Evolutionary conservation across 2,797 vertebrate genomes (phyloP), one percentile per base, ranked within the genome.

Genomic region (Chloroceryle amazona): DNA sequence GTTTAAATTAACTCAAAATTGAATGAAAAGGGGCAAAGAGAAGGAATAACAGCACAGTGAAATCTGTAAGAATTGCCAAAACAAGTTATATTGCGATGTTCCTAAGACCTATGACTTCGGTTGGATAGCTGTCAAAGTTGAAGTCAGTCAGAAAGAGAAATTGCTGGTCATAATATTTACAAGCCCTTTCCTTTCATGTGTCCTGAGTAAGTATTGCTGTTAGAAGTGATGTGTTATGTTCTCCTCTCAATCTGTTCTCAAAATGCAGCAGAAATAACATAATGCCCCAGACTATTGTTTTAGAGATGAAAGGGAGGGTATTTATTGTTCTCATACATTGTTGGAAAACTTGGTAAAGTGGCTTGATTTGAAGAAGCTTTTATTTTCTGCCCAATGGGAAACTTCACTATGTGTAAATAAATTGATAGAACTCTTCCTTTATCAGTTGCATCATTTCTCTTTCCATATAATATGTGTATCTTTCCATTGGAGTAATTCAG

Each of bases 1-100:
- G 65, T 46, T 94, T 83, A 85, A 90, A 31, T 92, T 46, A 93
- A n/a, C 81, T 39, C 54, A 57, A 33, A 81, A 86, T 73, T 71
- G 84, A 83, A 37, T 16, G 57, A 65, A 66, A 95, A 75, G 33
- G 55, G 55, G 31, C 41, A 60, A 86, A 82, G 61, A 55, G 44
- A 73, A 81, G 54, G 84, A 66, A 13, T 49, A 88, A 35, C 68
- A 75, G 44, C 57, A 39, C 42, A 60, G 16, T 65, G 68, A 75
- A 71, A 83, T 44, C 22, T 61, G 9, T 54, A 49, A 80, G n/a
- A 71, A 46, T 9, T 67, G 41, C 51, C 44, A 60, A 39, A 76
- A 4, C 0, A 12, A 46, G 21, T 86, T 65, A 3, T 19, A 19
- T 60, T 67, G 58, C 4, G 3, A 0, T 63, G 11, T 57, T 93